These are phyloP conservation scores for Euborellia annulipes DNA, from an alignment of 1,140 invertebrate genomes.

Conservation along the genomic window DNA sequence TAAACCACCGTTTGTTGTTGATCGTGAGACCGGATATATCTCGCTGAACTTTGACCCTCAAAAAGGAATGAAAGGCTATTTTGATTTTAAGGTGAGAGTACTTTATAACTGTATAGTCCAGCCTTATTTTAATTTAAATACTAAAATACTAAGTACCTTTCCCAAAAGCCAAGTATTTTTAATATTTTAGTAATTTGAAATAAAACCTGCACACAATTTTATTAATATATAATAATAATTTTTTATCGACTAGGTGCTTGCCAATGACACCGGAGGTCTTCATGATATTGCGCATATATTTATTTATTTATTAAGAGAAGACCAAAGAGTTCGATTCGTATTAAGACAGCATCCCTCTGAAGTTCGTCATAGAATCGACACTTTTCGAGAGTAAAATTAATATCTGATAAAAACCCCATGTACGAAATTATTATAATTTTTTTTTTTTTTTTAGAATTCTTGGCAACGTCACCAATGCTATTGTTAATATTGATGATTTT, in stretches of 20 bases:
- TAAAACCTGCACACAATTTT: no score
- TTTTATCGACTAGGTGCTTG: slow-evolving; percentile 41
- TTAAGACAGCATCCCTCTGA: slow-evolving; percentile 76
- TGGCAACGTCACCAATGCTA: slow-evolving; percentile 70
- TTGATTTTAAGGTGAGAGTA: slow-evolving; percentile 62
- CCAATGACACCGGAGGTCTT: slow-evolving; percentile 69
- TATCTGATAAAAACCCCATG: background rate
- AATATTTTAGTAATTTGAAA: background rate
- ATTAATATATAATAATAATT: background rate
- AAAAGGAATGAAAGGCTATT: slow-evolving; percentile 92
- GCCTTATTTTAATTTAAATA: background rate
- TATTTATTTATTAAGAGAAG: slow-evolving; percentile 81
- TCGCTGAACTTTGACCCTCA: slow-evolving; percentile 89
- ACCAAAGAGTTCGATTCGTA: slow-evolving; percentile 84
- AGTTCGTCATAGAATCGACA: slow-evolving; percentile 57
- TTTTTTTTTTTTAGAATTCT: slow-evolving; percentile 39
- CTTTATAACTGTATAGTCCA: background rate
- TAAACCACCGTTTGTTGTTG: slow-evolving; percentile 66
- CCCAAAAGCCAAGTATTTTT: background rate
- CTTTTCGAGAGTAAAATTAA: slow-evolving; percentile 55
- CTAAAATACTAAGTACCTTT: background rate
- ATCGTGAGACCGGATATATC: slow-evolving; percentile 62
- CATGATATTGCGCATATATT: slow-evolving; percentile 64
- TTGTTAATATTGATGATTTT: slow-evolving; percentile 87
- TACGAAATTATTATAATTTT: slow-evolving; percentile 1